Percentiles rank a stretch among this genome's conserved stretches.
These are phyloP conservation scores for Caiman crocodilus DNA, from an alignment of 2,797 vertebrate genomes.

Conservation along the genomic window DNA sequence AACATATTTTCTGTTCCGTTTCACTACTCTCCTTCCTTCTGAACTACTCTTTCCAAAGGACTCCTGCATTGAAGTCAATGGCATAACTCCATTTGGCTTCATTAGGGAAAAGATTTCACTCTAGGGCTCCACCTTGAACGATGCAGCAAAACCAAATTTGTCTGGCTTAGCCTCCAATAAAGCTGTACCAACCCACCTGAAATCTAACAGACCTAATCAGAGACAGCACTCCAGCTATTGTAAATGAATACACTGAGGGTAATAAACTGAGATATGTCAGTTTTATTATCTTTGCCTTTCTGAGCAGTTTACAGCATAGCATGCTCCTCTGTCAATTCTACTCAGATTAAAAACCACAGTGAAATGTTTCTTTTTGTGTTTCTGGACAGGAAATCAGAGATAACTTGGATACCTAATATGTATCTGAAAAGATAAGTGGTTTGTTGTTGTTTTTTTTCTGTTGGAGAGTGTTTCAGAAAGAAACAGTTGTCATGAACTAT, in stretches of 20 bases:
- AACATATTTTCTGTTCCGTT: neutral
- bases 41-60: neutral
- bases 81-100: neutral
- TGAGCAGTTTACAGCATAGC: neutral
- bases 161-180: neutral
- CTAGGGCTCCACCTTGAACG: neutral
- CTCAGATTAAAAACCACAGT: conserved; percentile 38
- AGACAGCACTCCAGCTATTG: neutral
- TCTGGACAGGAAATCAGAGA: conserved; percentile 41
- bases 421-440: conserved; percentile 33
- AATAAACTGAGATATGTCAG: neutral
- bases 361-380: conserved; percentile 50
- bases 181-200: neutral
- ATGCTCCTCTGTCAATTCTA: conserved; percentile 20
- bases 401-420: conserved; percentile 28
- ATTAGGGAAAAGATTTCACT: neutral
- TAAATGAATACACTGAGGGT: conserved; percentile 13
- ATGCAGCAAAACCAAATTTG: fast-evolving
- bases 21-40: neutral
- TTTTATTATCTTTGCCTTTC: conserved; percentile 39
- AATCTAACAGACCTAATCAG: neutral
- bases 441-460: fast-evolving
- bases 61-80: neutral
- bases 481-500: conserved; percentile 34
- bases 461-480: conserved; percentile 24